A percentile compares a stretch with the other conserved stretches of the same genome.
Evolutionary conservation across 2,113 vertebrate species (phyloP).

Genomic region (Canis aureus): DNA sequence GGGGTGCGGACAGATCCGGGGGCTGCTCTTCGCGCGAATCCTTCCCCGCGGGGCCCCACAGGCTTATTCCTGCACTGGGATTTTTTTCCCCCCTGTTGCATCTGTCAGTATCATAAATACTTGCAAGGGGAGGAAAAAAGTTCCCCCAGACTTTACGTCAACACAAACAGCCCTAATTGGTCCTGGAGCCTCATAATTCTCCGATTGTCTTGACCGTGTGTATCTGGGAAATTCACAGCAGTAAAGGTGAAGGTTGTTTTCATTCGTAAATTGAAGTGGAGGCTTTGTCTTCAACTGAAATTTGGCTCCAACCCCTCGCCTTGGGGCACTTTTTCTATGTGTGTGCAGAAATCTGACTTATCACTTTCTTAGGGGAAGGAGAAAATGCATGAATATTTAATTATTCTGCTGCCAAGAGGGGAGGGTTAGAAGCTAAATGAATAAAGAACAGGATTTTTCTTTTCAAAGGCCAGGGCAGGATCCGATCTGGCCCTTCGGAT

Average conservation of each 20-base stretch:
- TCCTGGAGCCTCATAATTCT: slow-evolving; percentile 96
- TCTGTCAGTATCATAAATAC: slow-evolving; percentile 86
- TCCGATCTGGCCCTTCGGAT: not conserved
- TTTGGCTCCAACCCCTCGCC: slow-evolving; percentile 63
- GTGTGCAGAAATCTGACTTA: slow-evolving; percentile 71
- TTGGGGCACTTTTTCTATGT: slow-evolving; percentile 48
- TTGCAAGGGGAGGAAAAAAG: slow-evolving; percentile 83
- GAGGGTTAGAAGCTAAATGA: slow-evolving; percentile 54
- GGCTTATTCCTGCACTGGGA: not conserved
- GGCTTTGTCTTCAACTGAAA: slow-evolving; percentile 48
- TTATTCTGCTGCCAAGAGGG: slow-evolving; percentile 77
- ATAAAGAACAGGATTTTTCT: slow-evolving; percentile 73
- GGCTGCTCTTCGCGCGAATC: not conserved
- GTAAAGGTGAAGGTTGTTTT: slow-evolving; percentile 89
- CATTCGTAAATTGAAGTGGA: slow-evolving; percentile 85
- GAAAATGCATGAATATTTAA: slow-evolving; percentile 68
- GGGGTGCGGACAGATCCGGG: not conserved
- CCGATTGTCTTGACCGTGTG: slow-evolving; percentile 89
- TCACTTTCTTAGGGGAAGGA: slow-evolving; percentile 62
- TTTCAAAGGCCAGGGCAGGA: slow-evolving; percentile 8
- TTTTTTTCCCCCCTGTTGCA: slow-evolving; percentile 59
- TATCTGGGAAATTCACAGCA: slow-evolving; percentile 88
- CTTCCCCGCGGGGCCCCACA: not conserved
- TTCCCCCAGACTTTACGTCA: slow-evolving; percentile 92
- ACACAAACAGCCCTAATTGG: slow-evolving; percentile 96